phyloP scores from a whole-genome alignment of 1,140 invertebrate species.

The Lepidurus arcticus region DNA sequence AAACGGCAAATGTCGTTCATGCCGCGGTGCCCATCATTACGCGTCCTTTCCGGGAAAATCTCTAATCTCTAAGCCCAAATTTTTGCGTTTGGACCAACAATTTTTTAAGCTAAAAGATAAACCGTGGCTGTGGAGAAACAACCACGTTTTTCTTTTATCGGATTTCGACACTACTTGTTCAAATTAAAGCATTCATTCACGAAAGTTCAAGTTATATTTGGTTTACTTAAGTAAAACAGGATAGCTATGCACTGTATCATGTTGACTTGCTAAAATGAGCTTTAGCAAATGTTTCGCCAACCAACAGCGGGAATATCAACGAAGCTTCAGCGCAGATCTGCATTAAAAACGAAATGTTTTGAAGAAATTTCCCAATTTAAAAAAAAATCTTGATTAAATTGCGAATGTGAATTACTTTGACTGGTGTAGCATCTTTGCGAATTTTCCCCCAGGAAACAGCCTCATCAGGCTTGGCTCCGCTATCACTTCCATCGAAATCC shows the following conservation, averaged over 20 bases:
- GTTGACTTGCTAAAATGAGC: slow-evolving; percentile 36
- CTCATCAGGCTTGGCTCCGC: slow-evolving; percentile 95
- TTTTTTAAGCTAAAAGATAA: too few species aligned
- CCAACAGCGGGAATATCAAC: slow-evolving; percentile 87
- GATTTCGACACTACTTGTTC: too few species aligned
- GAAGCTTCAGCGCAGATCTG: slow-evolving; percentile 91
- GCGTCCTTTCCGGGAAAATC: too few species aligned
- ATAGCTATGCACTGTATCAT: background rate
- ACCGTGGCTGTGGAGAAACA: too few species aligned
- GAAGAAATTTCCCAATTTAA: slow-evolving; percentile 35
- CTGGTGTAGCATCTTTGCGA: slow-evolving; percentile 73
- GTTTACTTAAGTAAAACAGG: background rate
- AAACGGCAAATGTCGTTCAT: too few species aligned
- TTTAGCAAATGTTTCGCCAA: slow-evolving; percentile 91
- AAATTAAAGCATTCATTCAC: background rate
- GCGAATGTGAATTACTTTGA: slow-evolving; percentile 60
- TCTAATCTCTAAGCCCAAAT: too few species aligned
- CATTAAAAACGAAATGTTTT: slow-evolving; percentile 37
- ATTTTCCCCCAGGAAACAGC: slow-evolving; percentile 99
- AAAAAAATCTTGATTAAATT: background rate
- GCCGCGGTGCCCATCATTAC: too few species aligned
- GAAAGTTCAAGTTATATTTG: background rate
- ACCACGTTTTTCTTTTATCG: too few species aligned
- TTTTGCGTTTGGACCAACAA: too few species aligned
- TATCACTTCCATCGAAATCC: slow-evolving; percentile 98